Evolutionary conservation across 2,113 vertebrate genomes (phyloP), one percentile per base, ranked within the genome.

Genomic region (Narcine bancroftii): DNA sequence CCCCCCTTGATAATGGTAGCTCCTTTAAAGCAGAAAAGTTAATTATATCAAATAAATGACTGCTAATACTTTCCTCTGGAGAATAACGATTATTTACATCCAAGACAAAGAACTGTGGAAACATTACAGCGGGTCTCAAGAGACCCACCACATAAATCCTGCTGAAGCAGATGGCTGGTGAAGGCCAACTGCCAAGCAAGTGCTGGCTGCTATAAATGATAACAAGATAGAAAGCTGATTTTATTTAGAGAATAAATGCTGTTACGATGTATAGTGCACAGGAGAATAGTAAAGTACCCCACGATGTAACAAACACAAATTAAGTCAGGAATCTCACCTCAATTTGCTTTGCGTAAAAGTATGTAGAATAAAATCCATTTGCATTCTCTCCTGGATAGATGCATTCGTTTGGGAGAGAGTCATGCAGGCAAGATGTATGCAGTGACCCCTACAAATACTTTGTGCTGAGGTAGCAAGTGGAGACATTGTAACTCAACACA

Each of bases 21-120:
- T 93, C 93, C 93, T 95, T 93, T 79, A 73, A 39, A 76, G 93
- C 93, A 93, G 56, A 77, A 63, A 92, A 92, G 94, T 94, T 94
- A 94, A 95, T 95, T 94, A 93, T 39, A 93, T 93, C 93, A 94
- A 94, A 95, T 95, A 93, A 95, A 94, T 95, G 81, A 94, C 94
- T 94, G 93, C 93, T 94, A 93, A 95, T 94, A 94, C 94, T 94
- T 94, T 95, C 95, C 96, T 94, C 94, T 83, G 69, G 95, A 96
- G 95, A 94, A 95, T 89, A 95, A 95, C 94, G 96, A 96, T 97
- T 96, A 96, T 96, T 97, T 95, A 96, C 95, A 95, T 93, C 93
- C 94, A 95, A 95, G 94, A 94, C 95, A 94, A 93, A 92, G 95
- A 94, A 94, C 95, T 94, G 93, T 94, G 93, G 93, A 94, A 95